These are phyloP conservation scores for Cebus imitator DNA, from an alignment of 2,113 vertebrate species.

Conservation along the genomic window DNA sequence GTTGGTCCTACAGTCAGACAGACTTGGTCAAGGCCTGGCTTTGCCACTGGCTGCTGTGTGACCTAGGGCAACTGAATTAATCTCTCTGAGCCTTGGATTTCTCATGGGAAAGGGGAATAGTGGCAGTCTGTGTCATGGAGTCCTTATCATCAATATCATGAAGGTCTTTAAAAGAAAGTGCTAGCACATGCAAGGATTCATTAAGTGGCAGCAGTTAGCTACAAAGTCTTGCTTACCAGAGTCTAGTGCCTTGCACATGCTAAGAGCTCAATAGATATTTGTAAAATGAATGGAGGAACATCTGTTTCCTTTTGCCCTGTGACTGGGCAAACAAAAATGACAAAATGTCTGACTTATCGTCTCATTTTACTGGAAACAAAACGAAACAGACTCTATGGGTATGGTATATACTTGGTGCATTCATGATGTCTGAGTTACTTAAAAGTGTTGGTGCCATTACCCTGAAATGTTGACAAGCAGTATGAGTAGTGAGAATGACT, in stretches of 20 bases:
- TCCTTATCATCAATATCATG: not conserved
- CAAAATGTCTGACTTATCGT: not conserved
- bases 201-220: not conserved
- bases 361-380: not conserved
- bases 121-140: not conserved
- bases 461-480: not conserved
- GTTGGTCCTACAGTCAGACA: not conserved
- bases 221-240: not conserved
- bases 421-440: fast-evolving
- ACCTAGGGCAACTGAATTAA: not conserved
- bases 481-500: conserved; percentile 27
- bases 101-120: not conserved
- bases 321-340: not conserved
- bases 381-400: not conserved
- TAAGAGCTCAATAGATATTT: not conserved
- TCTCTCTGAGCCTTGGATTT: not conserved
- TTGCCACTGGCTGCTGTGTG: not conserved
- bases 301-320: not conserved
- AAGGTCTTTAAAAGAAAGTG: not conserved
- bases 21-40: not conserved
- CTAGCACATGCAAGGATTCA: fast-evolving
- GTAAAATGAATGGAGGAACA: fast-evolving
- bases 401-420: fast-evolving
- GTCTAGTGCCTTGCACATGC: not conserved
- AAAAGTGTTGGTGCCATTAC: not conserved